Evolutionary conservation across 2,797 vertebrate genomes (phyloP).

Genomic region (Apodemus agrarius): DNA sequence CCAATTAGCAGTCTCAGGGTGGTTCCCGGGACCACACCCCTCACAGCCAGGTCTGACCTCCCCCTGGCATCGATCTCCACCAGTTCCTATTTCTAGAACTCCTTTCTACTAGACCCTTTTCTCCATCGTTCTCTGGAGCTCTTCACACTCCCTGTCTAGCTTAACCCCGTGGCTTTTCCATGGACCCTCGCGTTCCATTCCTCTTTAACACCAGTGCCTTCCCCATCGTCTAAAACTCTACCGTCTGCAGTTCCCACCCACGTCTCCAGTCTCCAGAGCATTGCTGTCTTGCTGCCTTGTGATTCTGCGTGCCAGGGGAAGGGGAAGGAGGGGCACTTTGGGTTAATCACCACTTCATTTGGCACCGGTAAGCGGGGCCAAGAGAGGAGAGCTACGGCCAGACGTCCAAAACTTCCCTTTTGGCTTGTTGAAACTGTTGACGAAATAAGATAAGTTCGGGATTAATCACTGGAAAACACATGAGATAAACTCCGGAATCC

Average conservation of each 20-base stretch:
- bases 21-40: neutral
- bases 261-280: neutral
- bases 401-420: constrained; percentile 50
- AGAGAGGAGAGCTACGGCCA: neutral
- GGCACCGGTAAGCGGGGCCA: constrained; percentile 47
- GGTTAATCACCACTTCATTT: constrained; percentile 53
- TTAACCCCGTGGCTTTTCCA: neutral
- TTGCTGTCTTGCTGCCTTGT: neutral
- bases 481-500: constrained; percentile 65
- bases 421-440: constrained; percentile 67
- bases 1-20: accelerated
- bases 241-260: neutral
- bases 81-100: neutral
- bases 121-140: neutral
- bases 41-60: neutral
- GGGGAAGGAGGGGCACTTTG: neutral
- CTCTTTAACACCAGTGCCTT: neutral
- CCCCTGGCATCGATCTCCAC: no score
- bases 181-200: neutral
- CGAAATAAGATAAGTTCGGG: constrained; percentile 67
- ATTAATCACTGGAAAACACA: constrained; percentile 75
- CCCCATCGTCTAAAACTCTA: neutral
- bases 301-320: neutral
- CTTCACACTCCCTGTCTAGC: neutral
- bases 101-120: neutral